A percentile compares a stretch with the other conserved stretches of the same genome.
These are phyloP conservation scores for Sphecodes monilicornis DNA, from an alignment of 2,888 invertebrate genomes.

Conservation along the genomic window DNA sequence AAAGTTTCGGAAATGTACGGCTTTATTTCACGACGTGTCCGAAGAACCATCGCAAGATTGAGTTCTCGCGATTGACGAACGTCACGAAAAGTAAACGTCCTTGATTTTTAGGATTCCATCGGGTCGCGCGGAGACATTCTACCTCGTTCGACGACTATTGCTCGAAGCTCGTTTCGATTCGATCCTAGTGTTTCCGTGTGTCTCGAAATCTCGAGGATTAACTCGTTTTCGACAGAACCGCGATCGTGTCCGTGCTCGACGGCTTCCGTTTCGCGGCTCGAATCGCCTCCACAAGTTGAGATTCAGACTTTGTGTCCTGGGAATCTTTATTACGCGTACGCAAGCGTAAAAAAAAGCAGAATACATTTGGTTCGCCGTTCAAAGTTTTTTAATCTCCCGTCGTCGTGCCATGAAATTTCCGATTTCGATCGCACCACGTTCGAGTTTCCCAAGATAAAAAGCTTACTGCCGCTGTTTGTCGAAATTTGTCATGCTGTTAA, in stretches of 20 bases:
- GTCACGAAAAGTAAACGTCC: conserved; percentile 30
- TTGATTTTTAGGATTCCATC: conserved; percentile 37
- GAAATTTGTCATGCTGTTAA: conserved; percentile 19
- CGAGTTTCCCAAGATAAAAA: conserved; percentile 16
- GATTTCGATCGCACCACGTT: background rate
- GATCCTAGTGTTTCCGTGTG: conserved; percentile 12
- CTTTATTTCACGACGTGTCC: too few relatives aligned
- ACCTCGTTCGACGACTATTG: conserved; percentile 11
- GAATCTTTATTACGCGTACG: too few relatives aligned
- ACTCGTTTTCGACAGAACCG: background rate
- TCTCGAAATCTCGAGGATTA: background rate
- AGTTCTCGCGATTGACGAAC: background rate
- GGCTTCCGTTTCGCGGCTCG: background rate
- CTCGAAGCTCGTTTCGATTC: background rate
- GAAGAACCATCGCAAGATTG: background rate
- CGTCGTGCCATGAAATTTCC: conserved; percentile 6
- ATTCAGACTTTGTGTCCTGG: too few relatives aligned
- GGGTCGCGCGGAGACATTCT: conserved; percentile 7
- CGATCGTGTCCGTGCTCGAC: background rate
- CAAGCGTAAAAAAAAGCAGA: too few relatives aligned
- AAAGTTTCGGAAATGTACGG: too few relatives aligned
- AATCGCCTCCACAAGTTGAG: too few relatives aligned
- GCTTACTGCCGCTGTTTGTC: conserved; percentile 27
- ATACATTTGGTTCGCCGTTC: too few relatives aligned
- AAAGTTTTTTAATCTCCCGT: too few relatives aligned